These are phyloP conservation scores for Chamaea fasciata DNA, from an alignment of 2,113 vertebrate species.

Conservation along the genomic window DNA sequence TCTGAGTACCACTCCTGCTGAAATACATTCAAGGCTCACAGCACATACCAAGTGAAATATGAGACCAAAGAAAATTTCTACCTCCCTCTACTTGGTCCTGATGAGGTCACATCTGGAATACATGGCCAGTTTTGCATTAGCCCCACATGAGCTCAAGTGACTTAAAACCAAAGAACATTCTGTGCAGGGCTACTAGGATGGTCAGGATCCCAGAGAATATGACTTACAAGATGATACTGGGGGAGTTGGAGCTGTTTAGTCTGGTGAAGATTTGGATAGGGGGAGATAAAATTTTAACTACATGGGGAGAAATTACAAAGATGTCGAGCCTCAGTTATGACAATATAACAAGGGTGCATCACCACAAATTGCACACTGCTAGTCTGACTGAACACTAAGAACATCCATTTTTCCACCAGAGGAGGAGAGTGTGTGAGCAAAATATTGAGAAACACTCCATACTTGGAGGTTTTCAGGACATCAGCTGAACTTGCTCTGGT, in stretches of 20 bases:
- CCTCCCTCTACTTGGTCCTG: not conserved
- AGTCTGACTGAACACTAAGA: not conserved
- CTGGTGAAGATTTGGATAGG: not conserved
- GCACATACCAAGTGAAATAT: not conserved
- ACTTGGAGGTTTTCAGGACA: not conserved
- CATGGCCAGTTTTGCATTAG: not conserved
- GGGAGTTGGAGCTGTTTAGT: not conserved
- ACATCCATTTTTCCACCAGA: not conserved
- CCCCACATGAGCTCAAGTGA: not conserved
- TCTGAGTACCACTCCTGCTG: not conserved
- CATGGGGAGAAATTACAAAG: not conserved
- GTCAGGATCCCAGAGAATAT: not conserved
- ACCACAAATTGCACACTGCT: not conserved
- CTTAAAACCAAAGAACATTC: not conserved
- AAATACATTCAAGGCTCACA: not conserved
- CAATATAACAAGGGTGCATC: not conserved
- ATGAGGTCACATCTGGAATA: not conserved
- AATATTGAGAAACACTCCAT: not conserved
- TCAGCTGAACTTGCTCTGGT: not conserved
- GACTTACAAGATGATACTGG: not conserved
- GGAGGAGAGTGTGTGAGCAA: accelerated
- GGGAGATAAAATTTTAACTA: not conserved
- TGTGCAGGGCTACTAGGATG: not conserved
- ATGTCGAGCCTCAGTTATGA: not conserved
- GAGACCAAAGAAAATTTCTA: not conserved